Base-by-base conservation (phyloP, 2,888 invertebrate genomes). In the Spilarctia lutea region DNA sequence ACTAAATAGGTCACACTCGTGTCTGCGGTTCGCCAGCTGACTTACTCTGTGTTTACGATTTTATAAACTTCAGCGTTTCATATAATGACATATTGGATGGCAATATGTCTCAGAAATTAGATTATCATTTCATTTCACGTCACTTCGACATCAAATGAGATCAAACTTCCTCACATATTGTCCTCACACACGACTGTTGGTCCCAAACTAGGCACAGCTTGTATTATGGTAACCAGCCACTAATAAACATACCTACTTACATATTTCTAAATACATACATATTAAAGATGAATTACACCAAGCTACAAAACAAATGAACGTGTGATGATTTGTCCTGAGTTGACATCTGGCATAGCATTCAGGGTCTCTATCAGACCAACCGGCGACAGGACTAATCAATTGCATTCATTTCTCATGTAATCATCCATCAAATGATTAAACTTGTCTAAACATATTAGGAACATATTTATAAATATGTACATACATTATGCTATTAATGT, bases 21-120 rank as follows among this genome's bases (percentile, higher is more conserved):
- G 88, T 88, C 85, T 89, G 88, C 88, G 76, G 89, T 78, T 73
- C 86, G 80, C 83, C 86, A 87, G 87, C 89, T 89, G 89, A 91
- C 89, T 86, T 86, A 86, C 80, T 81, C 76, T 66, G 35, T 84
- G 85, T 89, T 85, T 85, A 85, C 82, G 79, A 70, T 79, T 63
- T 78, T 79, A 27, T 60, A 52, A 77, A 83, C 79, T 63, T 77
- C 79, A 79, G 77, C 68, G 42, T 78, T 84, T 69, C n/a, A 39
- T 77, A 81, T 74, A 71, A 35, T 69, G 66, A 48, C n/a, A 30
- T 27, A 63, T 63, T 30, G 16, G 30, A 18, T 0, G 6, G 3
- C 60, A 63, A 27, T 24, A 35, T 65, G 35, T 65, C 18, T 65
- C 3, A n/a, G 39, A 8, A n/a, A 66, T n/a, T 24, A 35, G 8